Evolutionary conservation across 2,888 invertebrate species (phyloP).

Genomic region (Lasioglossum lativentre): DNA sequence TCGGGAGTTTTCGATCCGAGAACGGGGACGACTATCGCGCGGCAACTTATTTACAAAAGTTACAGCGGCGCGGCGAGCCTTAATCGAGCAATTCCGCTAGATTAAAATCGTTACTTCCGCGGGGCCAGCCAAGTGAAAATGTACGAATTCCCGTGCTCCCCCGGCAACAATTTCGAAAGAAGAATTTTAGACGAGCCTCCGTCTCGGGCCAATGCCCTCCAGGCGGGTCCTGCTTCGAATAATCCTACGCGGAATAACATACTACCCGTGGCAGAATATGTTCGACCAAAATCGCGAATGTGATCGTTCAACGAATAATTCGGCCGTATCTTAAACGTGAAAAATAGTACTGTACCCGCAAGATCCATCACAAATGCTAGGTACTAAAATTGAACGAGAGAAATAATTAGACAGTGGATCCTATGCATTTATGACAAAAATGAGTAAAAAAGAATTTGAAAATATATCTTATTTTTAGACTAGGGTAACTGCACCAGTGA

Average conservation of each 20-base stretch:
- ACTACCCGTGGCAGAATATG: background rate
- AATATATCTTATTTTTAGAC: too few species aligned
- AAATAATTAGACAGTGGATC: too few species aligned
- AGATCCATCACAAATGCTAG: too few species aligned
- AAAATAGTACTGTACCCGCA: too few species aligned
- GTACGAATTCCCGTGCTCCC: constrained; percentile 19
- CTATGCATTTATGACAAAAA: too few species aligned
- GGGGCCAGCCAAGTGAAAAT: constrained; percentile 19
- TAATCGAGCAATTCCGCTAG: constrained; percentile 31
- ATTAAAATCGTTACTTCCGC: constrained; percentile 40
- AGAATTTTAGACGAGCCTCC: constrained; percentile 2
- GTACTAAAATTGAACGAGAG: too few species aligned
- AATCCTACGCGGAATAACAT: background rate
- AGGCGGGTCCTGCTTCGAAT: background rate
- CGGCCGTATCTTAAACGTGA: too few species aligned
- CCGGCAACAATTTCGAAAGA: constrained; percentile 17
- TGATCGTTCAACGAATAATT: too few species aligned
- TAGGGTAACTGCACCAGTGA: too few species aligned
- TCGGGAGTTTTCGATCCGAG: constrained; percentile 19
- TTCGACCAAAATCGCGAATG: background rate
- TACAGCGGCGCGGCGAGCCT: background rate
- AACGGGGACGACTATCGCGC: background rate
- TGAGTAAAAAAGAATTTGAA: too few species aligned
- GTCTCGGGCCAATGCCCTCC: background rate
- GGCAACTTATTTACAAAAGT: constrained; percentile 8